phyloP scores from a whole-genome alignment of 2,113 vertebrate species.

The Thomomys bottae region DNA sequence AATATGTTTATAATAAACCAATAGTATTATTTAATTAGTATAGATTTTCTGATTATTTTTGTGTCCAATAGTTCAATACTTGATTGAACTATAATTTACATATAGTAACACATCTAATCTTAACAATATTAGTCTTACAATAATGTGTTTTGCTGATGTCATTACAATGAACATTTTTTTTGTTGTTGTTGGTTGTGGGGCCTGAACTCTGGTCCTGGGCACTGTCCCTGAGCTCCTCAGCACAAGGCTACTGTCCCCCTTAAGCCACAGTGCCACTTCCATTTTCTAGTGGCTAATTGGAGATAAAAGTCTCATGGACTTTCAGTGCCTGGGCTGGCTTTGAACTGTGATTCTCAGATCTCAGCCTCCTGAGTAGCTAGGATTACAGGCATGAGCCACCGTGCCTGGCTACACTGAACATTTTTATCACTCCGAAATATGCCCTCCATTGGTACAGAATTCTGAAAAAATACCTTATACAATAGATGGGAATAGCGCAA shows the following conservation, averaged over 20 bases:
- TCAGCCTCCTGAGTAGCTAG: no score
- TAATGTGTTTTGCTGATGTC: background rate
- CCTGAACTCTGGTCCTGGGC: no score
- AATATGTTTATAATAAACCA: background rate
- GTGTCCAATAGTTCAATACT: background rate
- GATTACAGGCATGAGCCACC: no score
- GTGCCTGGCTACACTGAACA: no score
- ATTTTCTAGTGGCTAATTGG: no score
- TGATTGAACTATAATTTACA: conserved; percentile 14
- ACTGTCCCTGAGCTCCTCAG: no score
- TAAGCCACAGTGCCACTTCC: no score
- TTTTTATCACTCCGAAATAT: conserved; percentile 2
- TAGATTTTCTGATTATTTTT: background rate
- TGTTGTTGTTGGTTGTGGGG: no score
- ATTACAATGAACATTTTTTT: background rate
- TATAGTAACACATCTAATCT: background rate
- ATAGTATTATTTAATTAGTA: background rate
- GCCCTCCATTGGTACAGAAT: background rate
- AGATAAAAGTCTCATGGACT: no score
- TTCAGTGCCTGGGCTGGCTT: no score
- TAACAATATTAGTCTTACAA: background rate
- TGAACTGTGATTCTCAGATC: no score
- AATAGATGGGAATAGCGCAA: background rate
- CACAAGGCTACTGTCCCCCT: no score
- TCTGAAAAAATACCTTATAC: background rate